Percentiles rank a stretch among this genome's conserved stretches.
These are phyloP conservation scores for Teleiodes luculella DNA, from an alignment of 2,888 invertebrate species.

Conservation along the genomic window DNA sequence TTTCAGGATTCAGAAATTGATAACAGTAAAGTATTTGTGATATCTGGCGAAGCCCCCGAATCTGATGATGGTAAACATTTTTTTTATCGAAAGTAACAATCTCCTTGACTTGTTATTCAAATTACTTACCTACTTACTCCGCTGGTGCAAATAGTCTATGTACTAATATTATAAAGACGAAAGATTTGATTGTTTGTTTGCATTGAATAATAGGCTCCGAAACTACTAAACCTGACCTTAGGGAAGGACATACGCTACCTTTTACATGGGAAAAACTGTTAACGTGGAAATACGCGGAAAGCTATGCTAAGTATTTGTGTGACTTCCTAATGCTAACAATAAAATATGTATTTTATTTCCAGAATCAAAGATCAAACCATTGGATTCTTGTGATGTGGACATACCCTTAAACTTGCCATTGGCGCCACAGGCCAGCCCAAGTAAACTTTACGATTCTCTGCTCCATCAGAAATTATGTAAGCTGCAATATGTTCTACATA, in stretches of 20 bases:
- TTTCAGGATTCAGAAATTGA: conserved; percentile 36
- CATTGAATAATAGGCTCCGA: background rate
- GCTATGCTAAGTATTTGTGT: too few relatives aligned
- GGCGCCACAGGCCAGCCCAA: conserved; percentile 28
- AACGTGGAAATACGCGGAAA: too few relatives aligned
- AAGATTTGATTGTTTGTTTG: too few relatives aligned
- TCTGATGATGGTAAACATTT: conserved; percentile 58
- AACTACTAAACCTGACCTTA: too few relatives aligned
- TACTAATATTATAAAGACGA: too few relatives aligned
- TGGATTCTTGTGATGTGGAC: conserved; percentile 24
- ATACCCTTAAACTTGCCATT: conserved; percentile 39
- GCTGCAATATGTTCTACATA: conserved; percentile 24
- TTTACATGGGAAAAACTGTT: too few relatives aligned
- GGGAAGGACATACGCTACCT: conserved; percentile 3
- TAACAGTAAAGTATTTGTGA: conserved; percentile 46
- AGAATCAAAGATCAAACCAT: conserved; percentile 45
- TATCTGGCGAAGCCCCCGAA: conserved; percentile 64
- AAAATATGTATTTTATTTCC: too few relatives aligned
- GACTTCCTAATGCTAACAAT: too few relatives aligned
- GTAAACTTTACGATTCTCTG: conserved; percentile 49
- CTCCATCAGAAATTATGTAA: conserved; percentile 65
- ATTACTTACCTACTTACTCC: too few relatives aligned
- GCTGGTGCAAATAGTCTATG: background rate
- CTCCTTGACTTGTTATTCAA: too few relatives aligned
- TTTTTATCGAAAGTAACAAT: too few relatives aligned